A percentile compares a stretch with the other conserved stretches of the same genome.
Evolutionary conservation across 2,113 vertebrate species (phyloP).

Genomic region (Rhombomys opimus): DNA sequence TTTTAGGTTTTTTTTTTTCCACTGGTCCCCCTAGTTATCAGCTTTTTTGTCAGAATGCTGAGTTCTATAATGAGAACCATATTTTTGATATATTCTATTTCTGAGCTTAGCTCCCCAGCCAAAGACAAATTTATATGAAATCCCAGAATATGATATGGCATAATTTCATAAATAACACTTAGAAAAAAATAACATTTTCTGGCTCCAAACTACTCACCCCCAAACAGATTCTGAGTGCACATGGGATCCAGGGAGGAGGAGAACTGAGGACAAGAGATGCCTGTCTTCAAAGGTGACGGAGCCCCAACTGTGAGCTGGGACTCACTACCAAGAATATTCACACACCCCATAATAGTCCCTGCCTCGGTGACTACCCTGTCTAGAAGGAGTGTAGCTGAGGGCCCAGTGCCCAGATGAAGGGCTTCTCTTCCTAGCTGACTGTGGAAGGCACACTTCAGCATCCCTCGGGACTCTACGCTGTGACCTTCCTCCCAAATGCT

Average conservation of each 20-base stretch:
- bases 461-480: background rate
- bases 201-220: background rate
- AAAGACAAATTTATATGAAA: constrained; percentile 27
- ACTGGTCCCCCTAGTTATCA: background rate
- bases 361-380: background rate
- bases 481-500: fast-evolving
- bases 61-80: background rate
- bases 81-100: background rate
- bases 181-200: background rate
- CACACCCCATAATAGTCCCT: too few species aligned
- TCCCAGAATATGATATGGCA: constrained; percentile 19
- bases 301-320: background rate
- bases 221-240: background rate
- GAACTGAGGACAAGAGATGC: background rate
- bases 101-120: constrained; percentile 5
- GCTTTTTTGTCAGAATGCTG: background rate
- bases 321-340: background rate
- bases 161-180: background rate
- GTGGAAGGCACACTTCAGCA: too few species aligned
- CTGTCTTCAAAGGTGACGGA: background rate
- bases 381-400: background rate
- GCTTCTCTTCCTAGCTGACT: background rate
- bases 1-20: background rate
- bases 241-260: background rate
- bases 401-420: background rate